Conservation (phyloP, 1,140 invertebrate species). For the Macrobrachium nipponense region DNA sequence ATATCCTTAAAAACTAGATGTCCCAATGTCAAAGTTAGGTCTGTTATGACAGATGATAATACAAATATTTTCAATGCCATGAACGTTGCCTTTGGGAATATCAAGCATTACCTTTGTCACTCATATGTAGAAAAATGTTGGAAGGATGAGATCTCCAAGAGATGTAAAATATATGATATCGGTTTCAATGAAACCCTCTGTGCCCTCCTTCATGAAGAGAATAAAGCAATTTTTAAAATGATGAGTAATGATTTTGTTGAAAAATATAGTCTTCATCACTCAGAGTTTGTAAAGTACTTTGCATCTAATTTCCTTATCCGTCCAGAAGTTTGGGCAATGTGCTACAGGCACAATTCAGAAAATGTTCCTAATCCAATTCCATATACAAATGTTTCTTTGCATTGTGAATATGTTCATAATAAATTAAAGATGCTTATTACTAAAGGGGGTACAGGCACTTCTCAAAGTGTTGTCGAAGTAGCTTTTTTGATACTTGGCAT, state of each 20-base stretch:
- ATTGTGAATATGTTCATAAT: neutral
- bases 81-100: neutral
- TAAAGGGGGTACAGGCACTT: too few relatives aligned
- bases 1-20: neutral
- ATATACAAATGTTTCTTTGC: neutral
- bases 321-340: neutral
- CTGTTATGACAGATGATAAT: neutral
- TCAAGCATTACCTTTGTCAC: neutral
- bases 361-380: neutral
- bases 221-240: neutral
- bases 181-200: neutral
- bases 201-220: neutral
- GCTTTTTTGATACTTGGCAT: neutral
- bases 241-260: neutral
- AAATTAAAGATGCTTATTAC: neutral
- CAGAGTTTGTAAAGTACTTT: neutral
- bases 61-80: neutral
- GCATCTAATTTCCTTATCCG: neutral
- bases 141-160: neutral
- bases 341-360: neutral
- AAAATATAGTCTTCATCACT: neutral
- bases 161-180: neutral
- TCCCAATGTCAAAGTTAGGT: neutral
- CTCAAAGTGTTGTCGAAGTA: too few relatives aligned
- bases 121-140: neutral